Base-by-base conservation (phyloP, 1,140 invertebrate genomes). In the Copidosoma floridanum region DNA sequence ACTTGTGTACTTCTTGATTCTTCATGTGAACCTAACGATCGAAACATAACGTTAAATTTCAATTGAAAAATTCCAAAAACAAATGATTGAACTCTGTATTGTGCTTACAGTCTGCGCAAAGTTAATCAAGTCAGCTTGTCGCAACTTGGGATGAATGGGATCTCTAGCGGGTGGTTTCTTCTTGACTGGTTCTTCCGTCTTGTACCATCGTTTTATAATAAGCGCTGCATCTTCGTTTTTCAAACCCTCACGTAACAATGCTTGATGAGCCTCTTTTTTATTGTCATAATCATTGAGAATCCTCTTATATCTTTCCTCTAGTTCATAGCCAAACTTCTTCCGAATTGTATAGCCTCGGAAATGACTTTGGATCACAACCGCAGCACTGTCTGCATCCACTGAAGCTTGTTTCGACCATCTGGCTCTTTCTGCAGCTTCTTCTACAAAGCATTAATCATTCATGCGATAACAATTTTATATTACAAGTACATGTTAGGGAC, bases 1-100 rank as follows among this genome's bases (percentile, higher is more conserved):
- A 85, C 65, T 87, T 88, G 68, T 89, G 88, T 6, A 85, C 76
- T 38, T 88, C 86, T 73, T 88, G 86, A 68, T 89, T 89, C 55
- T 82, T 82, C 74, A 85, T 82, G 62, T 88, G 86, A 23, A 88
- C 83, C 86, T 89, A 57, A 3, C 67, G 62, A n/a, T n/a, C n/a
- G n/a, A n/a, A n/a, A n/a, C n/a, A n/a, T n/a, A n/a, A n/a, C n/a
- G n/a, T n/a, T n/a, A n/a, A n/a, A n/a, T n/a, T n/a, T n/a, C n/a
- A n/a, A n/a, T n/a, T n/a, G 18, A 48, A 47, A n/a, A 38, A 48
- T 48, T n/a, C 6, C 29, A 12, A 4, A 29, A 10, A 50, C 14
- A 29, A 20, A 32, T 32, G 12, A 12, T 32, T 32, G 29, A 32
- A 32, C 6, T 32, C 6, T 32, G 8, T 16, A 16, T 1, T 43